Evolutionary conservation across 64 coral and sea anemone genomes (phyloP).

Genomic region (Hydrozoanthus tunicans): DNA sequence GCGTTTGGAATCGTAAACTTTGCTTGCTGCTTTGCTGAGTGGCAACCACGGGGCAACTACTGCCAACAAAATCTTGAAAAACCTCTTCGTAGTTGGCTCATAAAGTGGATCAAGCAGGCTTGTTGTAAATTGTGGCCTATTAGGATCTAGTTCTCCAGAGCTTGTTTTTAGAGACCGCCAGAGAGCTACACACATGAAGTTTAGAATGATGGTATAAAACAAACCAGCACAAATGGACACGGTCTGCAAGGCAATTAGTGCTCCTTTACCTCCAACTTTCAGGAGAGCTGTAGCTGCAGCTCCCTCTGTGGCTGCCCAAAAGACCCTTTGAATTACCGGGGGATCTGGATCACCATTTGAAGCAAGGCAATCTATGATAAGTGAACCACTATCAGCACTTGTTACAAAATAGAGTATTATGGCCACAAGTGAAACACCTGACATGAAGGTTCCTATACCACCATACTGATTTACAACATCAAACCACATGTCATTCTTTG

Average conservation of each 20-base stretch:
- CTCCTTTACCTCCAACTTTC: background rate
- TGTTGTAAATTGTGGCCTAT: slow-evolving; percentile 1
- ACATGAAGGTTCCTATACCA: background rate
- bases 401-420: slow-evolving; percentile 1
- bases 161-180: background rate
- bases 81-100: background rate
- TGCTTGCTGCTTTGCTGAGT: background rate
- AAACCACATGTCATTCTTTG: background rate
- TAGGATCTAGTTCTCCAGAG: background rate
- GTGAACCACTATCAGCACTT: slow-evolving; percentile 1
- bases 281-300: background rate
- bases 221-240: background rate
- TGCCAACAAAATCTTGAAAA: background rate
- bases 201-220: slow-evolving; percentile 14
- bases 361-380: slow-evolving; percentile 3
- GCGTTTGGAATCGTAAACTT: slow-evolving; percentile 1
- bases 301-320: background rate
- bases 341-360: background rate
- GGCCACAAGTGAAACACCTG: background rate
- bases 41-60: background rate
- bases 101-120: background rate
- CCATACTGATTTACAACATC: slow-evolving; percentile 4
- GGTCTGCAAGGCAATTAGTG: background rate
- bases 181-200: background rate
- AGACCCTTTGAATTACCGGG: background rate